phyloP scores from a whole-genome alignment of 1,140 invertebrate species.

The Drosophila novamexicana region DNA sequence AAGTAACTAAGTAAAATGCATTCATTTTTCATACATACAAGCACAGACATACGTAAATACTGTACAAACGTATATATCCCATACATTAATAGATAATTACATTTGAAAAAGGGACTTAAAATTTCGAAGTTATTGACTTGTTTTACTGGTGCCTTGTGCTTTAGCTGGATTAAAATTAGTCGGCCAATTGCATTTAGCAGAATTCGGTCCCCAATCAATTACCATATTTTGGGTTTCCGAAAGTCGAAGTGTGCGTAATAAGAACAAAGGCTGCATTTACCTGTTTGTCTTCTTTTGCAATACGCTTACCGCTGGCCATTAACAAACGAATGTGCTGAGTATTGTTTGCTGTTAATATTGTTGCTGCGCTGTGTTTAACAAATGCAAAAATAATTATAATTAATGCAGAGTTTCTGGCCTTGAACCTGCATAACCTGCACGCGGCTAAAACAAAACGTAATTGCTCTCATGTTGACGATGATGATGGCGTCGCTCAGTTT shows the following conservation, averaged over 20 bases:
- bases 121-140: neutral
- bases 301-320: constrained; percentile 60
- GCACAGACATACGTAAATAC: no score
- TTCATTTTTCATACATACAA: no score
- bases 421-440: constrained; percentile 78
- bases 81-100: no score
- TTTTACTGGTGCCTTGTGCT: neutral
- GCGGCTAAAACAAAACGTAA: constrained; percentile 58
- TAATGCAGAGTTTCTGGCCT: constrained; percentile 79
- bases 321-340: constrained; percentile 55
- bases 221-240: constrained; percentile 44
- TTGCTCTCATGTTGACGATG: constrained; percentile 51
- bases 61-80: no score
- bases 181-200: constrained; percentile 50
- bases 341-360: constrained; percentile 34
- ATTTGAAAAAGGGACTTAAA: no score
- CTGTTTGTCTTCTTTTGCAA: constrained; percentile 79
- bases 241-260: constrained; percentile 18
- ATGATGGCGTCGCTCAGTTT: constrained; percentile 32
- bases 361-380: constrained; percentile 61
- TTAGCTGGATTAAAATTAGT: neutral
- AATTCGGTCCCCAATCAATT: constrained; percentile 63
- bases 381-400: constrained; percentile 82
- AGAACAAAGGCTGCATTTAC: constrained; percentile 71
- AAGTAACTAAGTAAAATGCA: no score